These are phyloP conservation scores for Homarus gammarus DNA, from an alignment of 2,888 invertebrate species.

Conservation along the genomic window DNA sequence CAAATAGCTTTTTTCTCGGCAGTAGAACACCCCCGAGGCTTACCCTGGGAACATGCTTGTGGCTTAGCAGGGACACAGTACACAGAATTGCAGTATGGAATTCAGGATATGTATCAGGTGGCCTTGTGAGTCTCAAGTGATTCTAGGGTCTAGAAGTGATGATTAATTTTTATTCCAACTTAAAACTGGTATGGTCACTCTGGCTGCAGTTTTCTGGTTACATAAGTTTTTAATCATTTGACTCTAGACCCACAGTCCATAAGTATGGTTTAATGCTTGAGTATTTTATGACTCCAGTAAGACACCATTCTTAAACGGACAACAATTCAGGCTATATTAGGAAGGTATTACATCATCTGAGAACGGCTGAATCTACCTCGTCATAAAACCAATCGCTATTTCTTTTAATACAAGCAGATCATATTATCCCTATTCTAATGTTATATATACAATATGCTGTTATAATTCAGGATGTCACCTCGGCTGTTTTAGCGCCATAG, in stretches of 20 bases:
- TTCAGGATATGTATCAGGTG: slow-evolving; percentile 54
- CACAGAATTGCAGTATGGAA: slow-evolving; percentile 39
- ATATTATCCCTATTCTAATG: slow-evolving; percentile 59
- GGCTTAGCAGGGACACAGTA: slow-evolving; percentile 50
- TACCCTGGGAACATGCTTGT: slow-evolving; percentile 40
- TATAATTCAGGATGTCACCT: slow-evolving; percentile 64
- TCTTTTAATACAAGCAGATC: slow-evolving; percentile 65
- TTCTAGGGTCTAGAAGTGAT: slow-evolving; percentile 9
- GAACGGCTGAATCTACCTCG: slow-evolving; percentile 68
- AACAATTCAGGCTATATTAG: slow-evolving; percentile 45
- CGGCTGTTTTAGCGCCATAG: slow-evolving; percentile 63
- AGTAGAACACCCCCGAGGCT: slow-evolving; percentile 33
- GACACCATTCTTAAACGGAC: slow-evolving; percentile 1
- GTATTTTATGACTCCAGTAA: neutral
- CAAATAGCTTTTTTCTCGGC: slow-evolving; percentile 25
- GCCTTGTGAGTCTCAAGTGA: slow-evolving; percentile 48
- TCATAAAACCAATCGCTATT: slow-evolving; percentile 66
- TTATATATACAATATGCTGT: slow-evolving; percentile 58
- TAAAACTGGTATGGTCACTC: neutral
- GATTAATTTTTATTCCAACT: neutral
- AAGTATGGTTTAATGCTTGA: slow-evolving; percentile 14
- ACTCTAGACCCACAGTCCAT: neutral
- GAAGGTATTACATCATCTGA: slow-evolving; percentile 63
- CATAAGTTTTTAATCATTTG: neutral
- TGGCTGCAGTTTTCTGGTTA: neutral